Percentiles rank a stretch among this genome's conserved stretches.
These are phyloP conservation scores for Chrysogorgia sp. DNA, from an alignment of 92 coral and sea anemone genomes.

Conservation along the genomic window DNA sequence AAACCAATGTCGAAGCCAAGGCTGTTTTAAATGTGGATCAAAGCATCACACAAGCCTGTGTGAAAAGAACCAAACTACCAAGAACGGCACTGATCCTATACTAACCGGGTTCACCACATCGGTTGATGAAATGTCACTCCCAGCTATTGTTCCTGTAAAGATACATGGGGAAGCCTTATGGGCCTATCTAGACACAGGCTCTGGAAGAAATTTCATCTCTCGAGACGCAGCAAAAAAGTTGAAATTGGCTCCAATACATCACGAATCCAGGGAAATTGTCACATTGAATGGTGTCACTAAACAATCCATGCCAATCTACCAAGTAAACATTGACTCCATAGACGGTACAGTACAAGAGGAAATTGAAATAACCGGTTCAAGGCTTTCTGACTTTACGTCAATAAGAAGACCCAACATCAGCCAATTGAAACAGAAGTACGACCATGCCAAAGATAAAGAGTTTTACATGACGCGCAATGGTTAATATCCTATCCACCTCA, in stretches of 20 bases:
- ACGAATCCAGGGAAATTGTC: constrained; percentile 56
- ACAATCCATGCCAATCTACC: constrained; percentile 60
- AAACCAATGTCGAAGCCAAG: constrained; percentile 43
- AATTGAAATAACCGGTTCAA: constrained; percentile 45
- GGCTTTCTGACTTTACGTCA: constrained; percentile 48
- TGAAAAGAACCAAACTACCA: neutral
- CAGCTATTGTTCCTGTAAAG: constrained; percentile 67
- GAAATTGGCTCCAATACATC: constrained; percentile 45
- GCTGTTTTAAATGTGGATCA: constrained; percentile 50
- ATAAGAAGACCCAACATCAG: constrained; percentile 46
- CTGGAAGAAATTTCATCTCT: constrained; percentile 63
- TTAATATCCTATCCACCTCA: constrained; percentile 43
- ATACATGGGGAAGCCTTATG: constrained; percentile 35
- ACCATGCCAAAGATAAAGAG: constrained; percentile 47
- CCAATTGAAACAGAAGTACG: constrained; percentile 44
- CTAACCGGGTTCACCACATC: constrained; percentile 50
- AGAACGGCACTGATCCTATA: too few species aligned
- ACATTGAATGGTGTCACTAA: constrained; percentile 57
- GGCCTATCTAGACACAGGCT: constrained; percentile 69
- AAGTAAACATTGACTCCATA: constrained; percentile 26
- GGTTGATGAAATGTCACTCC: constrained; percentile 43
- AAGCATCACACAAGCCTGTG: constrained; percentile 67
- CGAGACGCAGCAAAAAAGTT: constrained; percentile 39
- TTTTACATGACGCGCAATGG: constrained; percentile 39
- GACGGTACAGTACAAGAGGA: constrained; percentile 40